A percentile compares a stretch with the other conserved stretches of the same genome.
phyloP scores from a whole-genome alignment of 1,140 invertebrate genomes.

The Mesaphorura yosii region DNA sequence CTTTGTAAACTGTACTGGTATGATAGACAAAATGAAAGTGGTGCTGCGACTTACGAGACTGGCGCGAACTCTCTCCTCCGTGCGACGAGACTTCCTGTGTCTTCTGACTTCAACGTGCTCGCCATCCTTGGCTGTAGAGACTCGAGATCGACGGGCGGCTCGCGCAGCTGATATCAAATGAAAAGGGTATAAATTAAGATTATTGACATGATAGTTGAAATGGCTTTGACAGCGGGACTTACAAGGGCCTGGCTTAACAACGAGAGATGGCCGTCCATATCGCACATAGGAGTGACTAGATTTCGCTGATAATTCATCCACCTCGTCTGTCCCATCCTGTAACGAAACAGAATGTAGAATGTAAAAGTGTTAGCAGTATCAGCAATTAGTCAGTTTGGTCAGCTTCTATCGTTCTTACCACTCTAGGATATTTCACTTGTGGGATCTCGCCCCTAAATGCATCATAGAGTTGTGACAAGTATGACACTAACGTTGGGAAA shows the following conservation, averaged over 20 bases:
- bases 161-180: conserved; percentile 18
- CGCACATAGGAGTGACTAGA: conserved; percentile 16
- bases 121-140: too few relatives aligned
- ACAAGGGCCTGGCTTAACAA: too few relatives aligned
- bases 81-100: conserved; percentile 26
- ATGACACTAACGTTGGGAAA: conserved; percentile 63
- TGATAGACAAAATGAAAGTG: conserved; percentile 7
- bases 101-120: too few relatives aligned
- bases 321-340: too few relatives aligned
- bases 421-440: conserved; percentile 61
- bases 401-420: too few relatives aligned
- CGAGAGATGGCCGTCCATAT: conserved; percentile 9
- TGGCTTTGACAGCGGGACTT: too few relatives aligned
- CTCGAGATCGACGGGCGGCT: conserved; percentile 17
- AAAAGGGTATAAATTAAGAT: background rate
- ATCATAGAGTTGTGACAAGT: conserved; percentile 77
- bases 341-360: background rate
- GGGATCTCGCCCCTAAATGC: conserved; percentile 70
- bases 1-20: background rate
- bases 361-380: background rate
- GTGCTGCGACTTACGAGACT: conserved; percentile 11
- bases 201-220: too few relatives aligned
- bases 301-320: background rate
- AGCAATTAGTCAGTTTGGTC: background rate
- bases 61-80: conserved; percentile 21